A percentile compares a stretch with the other conserved stretches of the same genome.
Evolutionary conservation across 2,113 vertebrate genomes (phyloP).

Genomic region (Lasiurus borealis): DNA sequence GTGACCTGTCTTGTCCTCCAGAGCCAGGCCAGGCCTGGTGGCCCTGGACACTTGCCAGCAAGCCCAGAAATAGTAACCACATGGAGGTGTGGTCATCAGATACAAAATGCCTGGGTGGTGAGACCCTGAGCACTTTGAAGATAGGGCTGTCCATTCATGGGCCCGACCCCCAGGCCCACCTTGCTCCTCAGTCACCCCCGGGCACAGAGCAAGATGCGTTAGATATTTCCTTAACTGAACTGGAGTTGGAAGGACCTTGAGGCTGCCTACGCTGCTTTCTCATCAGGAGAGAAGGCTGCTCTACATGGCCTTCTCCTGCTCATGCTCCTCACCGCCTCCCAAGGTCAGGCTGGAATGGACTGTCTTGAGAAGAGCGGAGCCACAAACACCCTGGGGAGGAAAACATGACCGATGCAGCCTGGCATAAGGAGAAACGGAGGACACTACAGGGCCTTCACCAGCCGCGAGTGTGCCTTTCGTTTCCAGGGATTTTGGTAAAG

Average conservation of each 20-base stretch:
- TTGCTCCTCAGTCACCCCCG: neutral
- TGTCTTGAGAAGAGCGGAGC: neutral
- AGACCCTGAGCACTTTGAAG: neutral
- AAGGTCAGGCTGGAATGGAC: neutral
- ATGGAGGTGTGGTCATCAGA: neutral
- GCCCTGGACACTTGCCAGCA: neutral
- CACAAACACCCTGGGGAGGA: neutral
- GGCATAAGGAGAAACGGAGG: neutral
- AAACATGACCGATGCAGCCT: neutral
- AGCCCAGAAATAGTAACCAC: neutral
- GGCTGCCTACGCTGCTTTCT: neutral
- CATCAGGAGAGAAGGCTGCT: neutral
- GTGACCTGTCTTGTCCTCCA: neutral
- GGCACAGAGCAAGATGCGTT: neutral
- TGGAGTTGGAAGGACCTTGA: neutral
- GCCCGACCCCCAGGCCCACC: neutral
- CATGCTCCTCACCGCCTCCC: neutral
- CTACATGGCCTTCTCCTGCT: neutral
- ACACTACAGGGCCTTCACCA: accelerated
- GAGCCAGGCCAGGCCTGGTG: neutral
- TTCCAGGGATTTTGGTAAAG: neutral
- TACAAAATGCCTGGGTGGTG: neutral
- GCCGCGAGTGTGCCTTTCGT: neutral
- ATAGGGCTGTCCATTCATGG: neutral
- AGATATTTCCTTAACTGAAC: neutral